phyloP scores from a whole-genome alignment of 1,140 invertebrate species.

The Fopius arisanus region DNA sequence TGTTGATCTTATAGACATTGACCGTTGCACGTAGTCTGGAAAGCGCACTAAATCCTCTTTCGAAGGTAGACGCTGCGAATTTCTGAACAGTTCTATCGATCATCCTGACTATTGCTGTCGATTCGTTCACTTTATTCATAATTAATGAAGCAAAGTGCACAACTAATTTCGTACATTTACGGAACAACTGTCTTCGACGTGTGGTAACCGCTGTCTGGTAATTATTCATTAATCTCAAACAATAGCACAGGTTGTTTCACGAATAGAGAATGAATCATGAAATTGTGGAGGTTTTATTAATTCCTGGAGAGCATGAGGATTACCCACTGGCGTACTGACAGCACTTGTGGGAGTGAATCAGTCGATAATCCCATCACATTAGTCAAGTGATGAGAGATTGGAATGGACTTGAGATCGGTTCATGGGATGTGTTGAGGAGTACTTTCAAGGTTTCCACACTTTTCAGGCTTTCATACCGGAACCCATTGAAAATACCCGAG shows the following conservation, averaged over 20 bases:
- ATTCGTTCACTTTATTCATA: neutral
- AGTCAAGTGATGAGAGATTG: too few species aligned
- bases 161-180: neutral
- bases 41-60: neutral
- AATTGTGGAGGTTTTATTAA: too few species aligned
- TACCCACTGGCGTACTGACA: too few species aligned
- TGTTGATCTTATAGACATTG: conserved; percentile 15
- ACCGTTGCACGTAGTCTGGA: neutral
- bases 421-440: neutral
- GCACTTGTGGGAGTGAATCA: too few species aligned
- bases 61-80: conserved; percentile 9
- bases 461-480: neutral
- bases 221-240: neutral
- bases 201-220: neutral
- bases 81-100: conserved; percentile 2
- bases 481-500: neutral
- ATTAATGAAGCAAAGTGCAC: neutral
- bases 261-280: too few species aligned
- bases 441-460: neutral
- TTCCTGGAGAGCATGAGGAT: too few species aligned
- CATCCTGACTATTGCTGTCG: neutral
- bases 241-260: neutral
- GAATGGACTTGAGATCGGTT: too few species aligned
- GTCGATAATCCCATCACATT: too few species aligned
- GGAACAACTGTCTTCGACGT: neutral